Conservation (phyloP, 2,797 vertebrate species). For the Percopsis omiscomaycus region DNA sequence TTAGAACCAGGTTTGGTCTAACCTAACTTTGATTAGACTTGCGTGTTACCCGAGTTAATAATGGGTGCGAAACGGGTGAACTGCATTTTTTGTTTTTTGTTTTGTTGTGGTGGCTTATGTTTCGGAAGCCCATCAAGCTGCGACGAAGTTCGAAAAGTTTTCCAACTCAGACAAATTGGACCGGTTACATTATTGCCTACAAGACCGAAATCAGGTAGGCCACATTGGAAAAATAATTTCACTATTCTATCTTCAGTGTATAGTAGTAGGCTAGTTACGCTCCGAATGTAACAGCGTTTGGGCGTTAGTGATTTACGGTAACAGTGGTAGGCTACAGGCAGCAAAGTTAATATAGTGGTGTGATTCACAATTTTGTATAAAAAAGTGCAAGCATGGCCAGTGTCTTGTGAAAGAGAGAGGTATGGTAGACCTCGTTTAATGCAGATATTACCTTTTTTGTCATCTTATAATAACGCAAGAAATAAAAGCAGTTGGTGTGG, state of each 20-base stretch:
- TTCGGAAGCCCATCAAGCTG: slow-evolving; percentile 71
- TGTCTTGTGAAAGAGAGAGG: too few species aligned
- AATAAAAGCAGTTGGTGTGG: too few species aligned
- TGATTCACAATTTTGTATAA: too few species aligned
- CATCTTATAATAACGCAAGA: too few species aligned
- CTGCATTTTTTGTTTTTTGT: slow-evolving; percentile 53
- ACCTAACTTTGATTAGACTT: too few species aligned
- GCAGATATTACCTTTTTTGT: too few species aligned
- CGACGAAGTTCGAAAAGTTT: slow-evolving; percentile 86
- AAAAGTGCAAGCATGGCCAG: too few species aligned
- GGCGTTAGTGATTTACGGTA: too few species aligned
- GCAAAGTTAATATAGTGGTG: too few species aligned
- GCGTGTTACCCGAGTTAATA: slow-evolving; percentile 2
- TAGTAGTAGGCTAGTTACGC: neutral
- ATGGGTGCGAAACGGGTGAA: slow-evolving; percentile 49
- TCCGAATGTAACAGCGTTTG: slow-evolving; percentile 4
- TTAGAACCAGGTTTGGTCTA: too few species aligned
- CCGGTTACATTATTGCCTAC: slow-evolving; percentile 70
- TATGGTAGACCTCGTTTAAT: too few species aligned
- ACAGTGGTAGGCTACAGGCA: too few species aligned
- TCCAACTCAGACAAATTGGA: slow-evolving; percentile 78
- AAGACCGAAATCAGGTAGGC: slow-evolving; percentile 79
- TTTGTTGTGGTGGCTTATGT: slow-evolving; percentile 37
- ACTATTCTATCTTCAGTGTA: neutral
- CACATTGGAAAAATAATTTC: slow-evolving; percentile 1